phyloP scores from a whole-genome alignment of 2,888 invertebrate species.

The Eutolmus rufibarbis region DNA sequence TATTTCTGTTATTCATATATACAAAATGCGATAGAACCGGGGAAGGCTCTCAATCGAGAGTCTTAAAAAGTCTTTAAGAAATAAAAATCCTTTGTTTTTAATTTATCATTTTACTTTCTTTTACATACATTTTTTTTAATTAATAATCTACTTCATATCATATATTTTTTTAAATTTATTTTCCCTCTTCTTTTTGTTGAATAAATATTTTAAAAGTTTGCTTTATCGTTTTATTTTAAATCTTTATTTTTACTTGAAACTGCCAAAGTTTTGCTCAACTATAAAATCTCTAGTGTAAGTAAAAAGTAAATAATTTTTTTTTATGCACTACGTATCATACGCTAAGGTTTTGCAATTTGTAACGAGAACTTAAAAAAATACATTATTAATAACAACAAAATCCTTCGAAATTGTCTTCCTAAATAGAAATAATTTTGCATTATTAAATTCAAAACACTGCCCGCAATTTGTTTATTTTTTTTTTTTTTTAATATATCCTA shows the following conservation, averaged over 20 bases:
- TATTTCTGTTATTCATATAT: background rate
- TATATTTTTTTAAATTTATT: background rate
- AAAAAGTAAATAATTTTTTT: background rate
- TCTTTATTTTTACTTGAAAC: background rate
- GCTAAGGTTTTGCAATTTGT: background rate
- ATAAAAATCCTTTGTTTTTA: background rate
- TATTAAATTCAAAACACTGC: background rate
- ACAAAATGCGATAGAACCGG: background rate
- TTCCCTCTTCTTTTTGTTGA: background rate
- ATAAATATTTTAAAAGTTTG: background rate
- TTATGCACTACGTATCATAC: background rate
- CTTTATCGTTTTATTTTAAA: background rate
- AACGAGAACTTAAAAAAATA: background rate
- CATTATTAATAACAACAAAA: background rate
- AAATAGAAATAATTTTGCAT: background rate
- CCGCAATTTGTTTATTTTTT: no score
- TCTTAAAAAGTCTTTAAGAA: background rate
- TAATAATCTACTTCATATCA: no score
- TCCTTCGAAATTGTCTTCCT: background rate
- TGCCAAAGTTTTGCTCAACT: background rate
- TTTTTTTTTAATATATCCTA: no score
- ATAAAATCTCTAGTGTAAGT: background rate
- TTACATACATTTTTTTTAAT: background rate
- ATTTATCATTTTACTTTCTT: background rate
- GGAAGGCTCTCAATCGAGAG: background rate